phyloP scores from a whole-genome alignment of 53 echinoderm and acorn worm genomes.

The Holothuria leucospilota region DNA sequence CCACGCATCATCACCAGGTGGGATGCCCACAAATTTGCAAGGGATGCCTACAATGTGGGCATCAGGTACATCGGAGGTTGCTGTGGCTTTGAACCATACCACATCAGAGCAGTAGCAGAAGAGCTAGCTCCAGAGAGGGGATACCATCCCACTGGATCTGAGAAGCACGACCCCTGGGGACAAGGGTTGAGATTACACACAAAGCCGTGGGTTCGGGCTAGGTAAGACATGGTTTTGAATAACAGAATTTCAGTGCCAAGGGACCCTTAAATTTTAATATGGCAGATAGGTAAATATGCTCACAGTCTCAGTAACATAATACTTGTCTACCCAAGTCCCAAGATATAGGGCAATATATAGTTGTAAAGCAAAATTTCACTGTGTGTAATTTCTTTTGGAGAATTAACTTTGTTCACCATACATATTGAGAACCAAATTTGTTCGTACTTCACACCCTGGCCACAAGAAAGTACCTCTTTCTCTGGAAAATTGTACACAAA shows the following conservation, averaged over 20 bases:
- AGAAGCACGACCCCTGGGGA: slow-evolving; percentile 96
- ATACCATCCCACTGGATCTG: slow-evolving; percentile 72
- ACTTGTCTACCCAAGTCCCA: too few relatives aligned
- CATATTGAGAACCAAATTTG: too few relatives aligned
- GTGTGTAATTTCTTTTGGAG: too few relatives aligned
- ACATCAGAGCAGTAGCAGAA: slow-evolving; percentile 85
- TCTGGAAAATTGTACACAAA: too few relatives aligned
- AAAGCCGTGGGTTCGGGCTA: slow-evolving; percentile 98
- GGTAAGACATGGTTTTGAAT: slow-evolving; percentile 53
- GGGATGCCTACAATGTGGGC: slow-evolving; percentile 85
- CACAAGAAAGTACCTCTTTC: too few relatives aligned
- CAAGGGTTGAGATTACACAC: slow-evolving; percentile 88
- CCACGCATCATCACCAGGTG: slow-evolving; percentile 88
- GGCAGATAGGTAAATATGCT: too few relatives aligned
- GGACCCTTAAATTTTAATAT: too few relatives aligned
- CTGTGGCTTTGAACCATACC: slow-evolving; percentile 98
- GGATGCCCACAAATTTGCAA: slow-evolving; percentile 87
- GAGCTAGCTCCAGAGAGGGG: slow-evolving; percentile 85
- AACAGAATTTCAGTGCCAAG: background rate
- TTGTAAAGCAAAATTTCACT: too few relatives aligned
- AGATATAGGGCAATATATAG: too few relatives aligned
- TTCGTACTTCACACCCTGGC: too few relatives aligned
- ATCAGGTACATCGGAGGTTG: slow-evolving; percentile 93
- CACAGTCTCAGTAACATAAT: too few relatives aligned
- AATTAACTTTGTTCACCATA: too few relatives aligned